Conservation (phyloP, 1,140 invertebrate species). For the Sogatella furcifera region DNA sequence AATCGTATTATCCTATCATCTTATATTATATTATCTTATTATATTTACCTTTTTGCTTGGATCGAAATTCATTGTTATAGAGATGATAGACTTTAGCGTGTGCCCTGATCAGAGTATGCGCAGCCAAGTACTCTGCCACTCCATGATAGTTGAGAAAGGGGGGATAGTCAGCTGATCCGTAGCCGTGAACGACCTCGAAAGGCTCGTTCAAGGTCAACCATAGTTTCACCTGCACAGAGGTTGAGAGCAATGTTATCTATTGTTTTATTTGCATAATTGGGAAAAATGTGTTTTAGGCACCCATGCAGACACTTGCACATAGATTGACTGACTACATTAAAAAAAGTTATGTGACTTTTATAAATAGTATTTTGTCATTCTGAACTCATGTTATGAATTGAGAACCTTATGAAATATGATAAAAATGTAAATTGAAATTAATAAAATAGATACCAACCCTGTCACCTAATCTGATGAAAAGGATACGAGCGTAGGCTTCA, state of each 20-base stretch:
- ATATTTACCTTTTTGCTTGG: slow-evolving; percentile 40
- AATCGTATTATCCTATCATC: too few species aligned
- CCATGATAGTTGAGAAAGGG: slow-evolving; percentile 39
- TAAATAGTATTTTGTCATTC: too few species aligned
- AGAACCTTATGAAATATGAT: too few species aligned
- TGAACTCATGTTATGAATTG: too few species aligned
- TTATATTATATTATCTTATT: too few species aligned
- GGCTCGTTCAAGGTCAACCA: slow-evolving; percentile 69
- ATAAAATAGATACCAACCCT: slow-evolving; percentile 34
- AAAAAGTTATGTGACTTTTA: too few species aligned
- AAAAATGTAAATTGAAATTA: too few species aligned
- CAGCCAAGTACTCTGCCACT: slow-evolving; percentile 42
- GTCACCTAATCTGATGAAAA: slow-evolving; percentile 46
- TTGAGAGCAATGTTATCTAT: too few species aligned
- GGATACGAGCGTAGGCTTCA: slow-evolving; percentile 44
- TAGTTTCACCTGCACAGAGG: slow-evolving; percentile 32
- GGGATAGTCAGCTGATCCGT: slow-evolving; percentile 35
- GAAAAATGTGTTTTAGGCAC: too few species aligned
- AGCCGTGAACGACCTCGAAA: slow-evolving; percentile 50
- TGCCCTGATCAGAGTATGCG: slow-evolving; percentile 47
- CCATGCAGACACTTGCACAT: too few species aligned
- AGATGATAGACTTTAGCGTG: slow-evolving; percentile 53
- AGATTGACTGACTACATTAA: too few species aligned
- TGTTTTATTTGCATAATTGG: too few species aligned
- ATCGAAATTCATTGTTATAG: slow-evolving; percentile 49